Percentiles rank a stretch among this genome's conserved stretches.
phyloP scores from a whole-genome alignment of 2,888 invertebrate genomes.

The Clanis bilineata region DNA sequence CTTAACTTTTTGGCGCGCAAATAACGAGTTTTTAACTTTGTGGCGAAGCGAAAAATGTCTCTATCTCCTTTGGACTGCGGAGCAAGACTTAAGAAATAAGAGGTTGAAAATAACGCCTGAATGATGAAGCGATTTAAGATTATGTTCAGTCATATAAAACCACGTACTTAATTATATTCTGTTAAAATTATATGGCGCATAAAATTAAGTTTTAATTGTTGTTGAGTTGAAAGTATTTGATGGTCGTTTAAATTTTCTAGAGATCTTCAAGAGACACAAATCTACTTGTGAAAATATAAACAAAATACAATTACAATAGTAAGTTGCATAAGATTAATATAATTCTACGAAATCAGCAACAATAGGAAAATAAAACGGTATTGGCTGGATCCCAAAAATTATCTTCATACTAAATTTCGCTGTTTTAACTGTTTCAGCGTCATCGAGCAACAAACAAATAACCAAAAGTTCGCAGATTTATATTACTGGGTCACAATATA shows the following conservation, averaged over 20 bases:
- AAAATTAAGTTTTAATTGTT: too few relatives aligned
- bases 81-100: constrained; percentile 21
- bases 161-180: too few relatives aligned
- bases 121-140: not conserved
- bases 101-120: not conserved
- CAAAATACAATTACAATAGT: too few relatives aligned
- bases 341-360: too few relatives aligned
- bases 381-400: constrained; percentile 1
- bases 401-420: constrained; percentile 5
- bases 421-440: constrained; percentile 8
- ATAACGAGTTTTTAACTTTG: constrained; percentile 82
- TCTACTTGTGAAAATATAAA: too few relatives aligned
- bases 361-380: not conserved
- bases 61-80: constrained; percentile 57
- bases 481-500: not conserved
- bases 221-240: too few relatives aligned
- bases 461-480: not conserved
- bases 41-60: constrained; percentile 80
- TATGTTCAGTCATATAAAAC: too few relatives aligned
- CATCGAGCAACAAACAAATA: not conserved
- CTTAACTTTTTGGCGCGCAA: constrained; percentile 74
- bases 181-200: too few relatives aligned
- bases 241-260: too few relatives aligned
- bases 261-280: too few relatives aligned
- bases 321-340: too few relatives aligned